Conservation (phyloP, 92 coral and sea anemone species). For the Palythoa heliodiscus region DNA sequence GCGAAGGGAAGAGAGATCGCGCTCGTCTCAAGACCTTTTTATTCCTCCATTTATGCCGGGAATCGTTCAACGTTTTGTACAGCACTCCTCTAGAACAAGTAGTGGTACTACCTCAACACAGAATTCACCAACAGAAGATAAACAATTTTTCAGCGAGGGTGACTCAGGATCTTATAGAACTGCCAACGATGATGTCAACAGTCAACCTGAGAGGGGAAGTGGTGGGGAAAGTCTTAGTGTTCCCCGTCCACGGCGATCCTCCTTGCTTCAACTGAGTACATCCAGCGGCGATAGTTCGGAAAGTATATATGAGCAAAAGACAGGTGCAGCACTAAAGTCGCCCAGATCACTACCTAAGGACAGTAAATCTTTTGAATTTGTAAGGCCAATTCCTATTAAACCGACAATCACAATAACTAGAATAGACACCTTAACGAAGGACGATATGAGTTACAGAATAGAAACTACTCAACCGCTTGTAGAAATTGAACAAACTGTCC, state of each 20-base stretch:
- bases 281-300: conserved; percentile 94
- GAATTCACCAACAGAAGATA: conserved; percentile 89
- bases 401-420: conserved; percentile 87
- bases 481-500: conserved; percentile 64
- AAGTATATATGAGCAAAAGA: conserved; percentile 81
- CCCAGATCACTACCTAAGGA: conserved; percentile 73
- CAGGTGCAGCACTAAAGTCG: conserved; percentile 70
- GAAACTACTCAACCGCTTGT: conserved; percentile 59
- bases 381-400: conserved; percentile 91
- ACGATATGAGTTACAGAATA: conserved; percentile 71
- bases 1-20: conserved; percentile 80
- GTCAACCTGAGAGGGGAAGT: conserved; percentile 73
- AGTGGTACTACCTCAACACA: conserved; percentile 91
- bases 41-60: conserved; percentile 95
- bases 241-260: conserved; percentile 73
- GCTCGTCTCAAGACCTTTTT: conserved; percentile 89
- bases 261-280: conserved; percentile 80
- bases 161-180: conserved; percentile 95
- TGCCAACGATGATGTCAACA: conserved; percentile 84
- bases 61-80: conserved; percentile 92
- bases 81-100: conserved; percentile 84
- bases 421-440: conserved; percentile 79
- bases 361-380: conserved; percentile 93
- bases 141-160: conserved; percentile 87
- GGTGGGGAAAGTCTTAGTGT: conserved; percentile 74